Base-by-base conservation (phyloP, 2,888 invertebrate genomes). In the Prosapia bicincta region DNA sequence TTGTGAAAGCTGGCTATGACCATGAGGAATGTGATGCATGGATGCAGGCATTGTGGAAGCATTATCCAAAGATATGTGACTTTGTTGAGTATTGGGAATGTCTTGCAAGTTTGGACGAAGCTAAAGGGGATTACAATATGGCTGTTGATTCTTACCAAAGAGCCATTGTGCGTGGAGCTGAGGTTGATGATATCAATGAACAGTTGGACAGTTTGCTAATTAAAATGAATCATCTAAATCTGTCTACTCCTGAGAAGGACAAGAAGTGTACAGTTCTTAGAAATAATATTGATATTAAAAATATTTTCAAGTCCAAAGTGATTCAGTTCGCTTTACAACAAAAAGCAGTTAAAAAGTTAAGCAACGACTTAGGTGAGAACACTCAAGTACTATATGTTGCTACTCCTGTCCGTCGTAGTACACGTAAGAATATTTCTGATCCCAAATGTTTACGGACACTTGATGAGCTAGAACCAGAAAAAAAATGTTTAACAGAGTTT, bases 141-240 rank as follows among this genome's bases (percentile, higher is more conserved):
- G 71, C 71, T 43, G 43, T 71, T 24, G 71, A 71, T 43, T 71
- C 43, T 9, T 71, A 71, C 26, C 43, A 71, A 32, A 71, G 71
- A 25, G 71, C 71, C 25, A n/a, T 71, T 25, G 43, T 71, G 43
- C 38, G 71, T 15, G 71, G 71, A 24, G 71, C 71, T 9, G 25
- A 38, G 38, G 38, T 38, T 6, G 38, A 38, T 13, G 38, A 38
- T 15, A 38, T 38, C 9, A 38, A 38, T 38, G 15, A 38, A 15
- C 38, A 38, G 15, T 15, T 38, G 38, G 38, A 38, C 15, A 15
- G 38, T 6, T 38, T 38, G 38, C 15, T 38, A 15, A 38, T 6
- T 38, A 38, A 38, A 38, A 38, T 38, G 38, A 15, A 38, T 15
- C 13, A 38, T 15, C 15, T 38, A 15, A 6, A 38, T 38, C 38